Conservation (phyloP, 2,797 vertebrate species). For the Apogon hyalosoma region DNA sequence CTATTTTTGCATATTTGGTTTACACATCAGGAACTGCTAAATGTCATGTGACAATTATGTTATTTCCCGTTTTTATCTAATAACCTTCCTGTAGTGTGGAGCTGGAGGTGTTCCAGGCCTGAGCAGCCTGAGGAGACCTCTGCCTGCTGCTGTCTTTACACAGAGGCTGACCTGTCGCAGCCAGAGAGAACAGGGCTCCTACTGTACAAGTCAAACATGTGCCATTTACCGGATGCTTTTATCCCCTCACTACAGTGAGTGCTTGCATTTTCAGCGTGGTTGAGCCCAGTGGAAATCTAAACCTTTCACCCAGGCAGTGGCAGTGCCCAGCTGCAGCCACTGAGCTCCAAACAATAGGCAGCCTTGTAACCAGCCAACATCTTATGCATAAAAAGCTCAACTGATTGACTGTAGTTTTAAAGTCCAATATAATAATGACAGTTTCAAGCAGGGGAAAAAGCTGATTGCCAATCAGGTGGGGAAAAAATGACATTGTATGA, state of each 20-base stretch:
- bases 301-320: slow-evolving; percentile 22
- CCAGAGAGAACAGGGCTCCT: slow-evolving; percentile 57
- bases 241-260: slow-evolving; percentile 36
- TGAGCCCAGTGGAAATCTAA: slow-evolving; percentile 40
- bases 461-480: too few species aligned
- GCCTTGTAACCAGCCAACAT: background rate
- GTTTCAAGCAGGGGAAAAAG: too few species aligned
- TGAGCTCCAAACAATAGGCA: slow-evolving; percentile 18
- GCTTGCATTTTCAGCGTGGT: slow-evolving; percentile 37
- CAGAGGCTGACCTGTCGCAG: slow-evolving; percentile 41
- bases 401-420: background rate
- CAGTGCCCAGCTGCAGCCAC: slow-evolving; percentile 1
- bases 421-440: too few species aligned
- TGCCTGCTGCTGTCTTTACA: slow-evolving; percentile 35
- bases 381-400: background rate
- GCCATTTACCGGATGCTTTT: slow-evolving; percentile 46
- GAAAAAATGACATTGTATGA: too few species aligned
- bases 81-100: slow-evolving; percentile 30
- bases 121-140: slow-evolving; percentile 34
- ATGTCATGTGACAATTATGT: slow-evolving; percentile 50
- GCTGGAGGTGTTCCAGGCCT: slow-evolving; percentile 46
- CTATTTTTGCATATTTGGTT: background rate
- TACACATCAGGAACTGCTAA: slow-evolving; percentile 37
- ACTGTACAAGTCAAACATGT: slow-evolving; percentile 62
- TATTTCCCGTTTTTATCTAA: slow-evolving; percentile 46